These are phyloP conservation scores for Sinelater perroti DNA, from an alignment of 2,888 invertebrate genomes.

Conservation along the genomic window DNA sequence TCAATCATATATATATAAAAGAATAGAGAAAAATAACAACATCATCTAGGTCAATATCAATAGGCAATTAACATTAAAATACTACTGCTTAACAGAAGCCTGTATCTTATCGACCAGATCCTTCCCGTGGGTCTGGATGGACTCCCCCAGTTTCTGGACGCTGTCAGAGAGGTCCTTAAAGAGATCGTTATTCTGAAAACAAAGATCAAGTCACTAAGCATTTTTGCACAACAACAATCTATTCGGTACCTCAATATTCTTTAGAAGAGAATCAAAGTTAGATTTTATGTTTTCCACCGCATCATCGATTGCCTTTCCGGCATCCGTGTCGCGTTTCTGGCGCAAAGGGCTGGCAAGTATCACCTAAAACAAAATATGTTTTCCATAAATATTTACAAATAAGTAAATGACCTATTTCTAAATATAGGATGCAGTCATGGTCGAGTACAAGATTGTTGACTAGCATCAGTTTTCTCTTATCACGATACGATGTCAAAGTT, in stretches of 20 bases:
- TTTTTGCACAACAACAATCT: conserved; percentile 2
- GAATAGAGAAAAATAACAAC: no score
- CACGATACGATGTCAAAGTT: no score
- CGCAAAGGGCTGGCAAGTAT: not conserved
- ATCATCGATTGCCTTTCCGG: conserved; percentile 45
- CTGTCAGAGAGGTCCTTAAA: conserved; percentile 43
- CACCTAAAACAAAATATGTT: not conserved
- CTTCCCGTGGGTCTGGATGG: conserved; percentile 44
- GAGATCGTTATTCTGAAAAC: conserved; percentile 47
- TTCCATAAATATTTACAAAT: no score
- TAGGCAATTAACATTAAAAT: no score
- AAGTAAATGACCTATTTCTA: no score
- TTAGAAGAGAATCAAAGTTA: conserved; percentile 45
- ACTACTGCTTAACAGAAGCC: not conserved
- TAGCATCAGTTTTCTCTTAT: no score
- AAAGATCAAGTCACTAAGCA: not conserved
- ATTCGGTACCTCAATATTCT: conserved; percentile 45
- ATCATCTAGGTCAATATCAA: no score
- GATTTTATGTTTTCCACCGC: conserved; percentile 45
- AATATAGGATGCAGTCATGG: no score
- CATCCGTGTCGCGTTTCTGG: conserved; percentile 17
- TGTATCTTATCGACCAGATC: conserved; percentile 43
- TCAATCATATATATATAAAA: no score
- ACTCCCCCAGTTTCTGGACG: conserved; percentile 45
- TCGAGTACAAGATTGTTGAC: no score